These are phyloP conservation scores for Baryphthengus martii DNA, from an alignment of 2,113 vertebrate genomes.

Conservation along the genomic window DNA sequence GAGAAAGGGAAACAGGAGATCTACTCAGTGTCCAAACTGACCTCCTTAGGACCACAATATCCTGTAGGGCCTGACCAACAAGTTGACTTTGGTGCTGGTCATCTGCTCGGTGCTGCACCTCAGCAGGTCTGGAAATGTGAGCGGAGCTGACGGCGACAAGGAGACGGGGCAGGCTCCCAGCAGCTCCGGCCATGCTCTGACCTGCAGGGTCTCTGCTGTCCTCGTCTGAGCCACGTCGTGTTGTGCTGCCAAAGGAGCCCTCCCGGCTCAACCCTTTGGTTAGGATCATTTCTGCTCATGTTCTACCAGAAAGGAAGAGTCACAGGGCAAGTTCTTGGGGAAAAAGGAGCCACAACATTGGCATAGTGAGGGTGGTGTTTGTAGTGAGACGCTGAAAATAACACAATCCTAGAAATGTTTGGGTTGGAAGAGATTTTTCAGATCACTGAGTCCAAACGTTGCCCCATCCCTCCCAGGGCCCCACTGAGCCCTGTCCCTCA, in stretches of 20 bases:
- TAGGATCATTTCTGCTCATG: rapidly evolving
- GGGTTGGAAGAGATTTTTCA: neutral
- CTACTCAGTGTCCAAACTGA: neutral
- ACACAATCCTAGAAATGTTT: no score
- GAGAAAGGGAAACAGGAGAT: neutral
- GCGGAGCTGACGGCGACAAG: neutral
- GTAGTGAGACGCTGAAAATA: neutral
- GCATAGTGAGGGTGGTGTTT: neutral
- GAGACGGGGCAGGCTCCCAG: neutral
- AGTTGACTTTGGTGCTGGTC: neutral
- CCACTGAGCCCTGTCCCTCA: no score
- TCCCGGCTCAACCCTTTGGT: neutral
- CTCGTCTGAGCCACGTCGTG: neutral
- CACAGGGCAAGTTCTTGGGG: neutral
- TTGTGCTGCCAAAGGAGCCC: neutral
- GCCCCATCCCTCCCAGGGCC: neutral
- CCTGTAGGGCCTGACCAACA: neutral
- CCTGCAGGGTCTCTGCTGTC: neutral
- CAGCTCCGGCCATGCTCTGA: neutral
- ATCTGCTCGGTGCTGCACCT: neutral
- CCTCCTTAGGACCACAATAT: neutral
- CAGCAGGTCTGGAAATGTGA: neutral
- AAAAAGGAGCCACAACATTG: neutral
- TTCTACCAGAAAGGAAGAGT: neutral
- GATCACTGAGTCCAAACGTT: neutral